These are phyloP conservation scores for Myripristis jacobus DNA, from an alignment of 2,797 vertebrate genomes.

Conservation along the genomic window DNA sequence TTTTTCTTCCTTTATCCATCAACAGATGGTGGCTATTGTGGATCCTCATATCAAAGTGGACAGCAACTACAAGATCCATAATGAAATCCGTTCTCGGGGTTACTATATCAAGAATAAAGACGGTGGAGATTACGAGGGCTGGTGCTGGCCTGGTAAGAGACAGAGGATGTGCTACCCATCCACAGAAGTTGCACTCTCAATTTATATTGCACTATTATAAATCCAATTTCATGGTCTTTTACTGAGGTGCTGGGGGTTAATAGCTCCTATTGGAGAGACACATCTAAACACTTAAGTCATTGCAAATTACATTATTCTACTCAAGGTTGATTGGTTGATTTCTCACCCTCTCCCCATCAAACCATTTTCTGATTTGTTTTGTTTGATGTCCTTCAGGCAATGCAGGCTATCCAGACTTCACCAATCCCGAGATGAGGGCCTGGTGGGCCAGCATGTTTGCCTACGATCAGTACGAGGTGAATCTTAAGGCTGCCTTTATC, in stretches of 20 bases:
- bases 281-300: too few relatives aligned
- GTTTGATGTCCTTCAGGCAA: conserved; percentile 79
- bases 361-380: too few relatives aligned
- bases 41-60: conserved; percentile 97
- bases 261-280: too few relatives aligned
- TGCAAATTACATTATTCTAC: too few relatives aligned
- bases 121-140: conserved; percentile 93
- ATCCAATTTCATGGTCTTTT: not conserved
- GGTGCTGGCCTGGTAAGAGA: conserved; percentile 94
- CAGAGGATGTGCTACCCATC: not conserved
- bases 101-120: conserved; percentile 93
- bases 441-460: conserved; percentile 94
- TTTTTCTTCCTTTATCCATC: conserved; percentile 3
- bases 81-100: conserved; percentile 84
- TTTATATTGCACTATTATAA: not conserved
- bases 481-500: not conserved
- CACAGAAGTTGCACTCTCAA: not conserved
- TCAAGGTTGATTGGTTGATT: too few relatives aligned
- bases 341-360: too few relatives aligned
- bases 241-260: too few relatives aligned
- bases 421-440: conserved; percentile 86
- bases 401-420: conserved; percentile 93
- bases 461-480: conserved; percentile 87
- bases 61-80: conserved; percentile 88
- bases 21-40: conserved; percentile 93